Evolutionary conservation across 2,113 vertebrate species (phyloP), one percentile per base, ranked within the genome.

Genomic region (Orycteropus afer): DNA sequence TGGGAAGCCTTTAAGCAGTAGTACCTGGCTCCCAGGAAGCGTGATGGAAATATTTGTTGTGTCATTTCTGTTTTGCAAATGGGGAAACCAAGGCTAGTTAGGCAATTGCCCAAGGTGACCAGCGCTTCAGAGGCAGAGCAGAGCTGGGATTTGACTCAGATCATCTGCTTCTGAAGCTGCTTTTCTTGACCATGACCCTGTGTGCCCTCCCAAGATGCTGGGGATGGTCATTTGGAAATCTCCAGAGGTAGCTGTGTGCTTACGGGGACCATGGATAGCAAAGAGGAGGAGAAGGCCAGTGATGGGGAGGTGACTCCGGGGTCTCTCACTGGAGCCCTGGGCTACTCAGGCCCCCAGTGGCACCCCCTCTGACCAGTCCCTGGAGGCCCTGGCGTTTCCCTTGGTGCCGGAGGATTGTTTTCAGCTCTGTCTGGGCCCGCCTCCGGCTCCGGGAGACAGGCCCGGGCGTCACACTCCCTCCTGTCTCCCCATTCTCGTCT

Each of bases 381-480:
- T 1, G 83, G 97, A 96, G 96, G 89, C 89, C 80, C 79, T 3
- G 13, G 76, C 23, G 77, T 95, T 93, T 85, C 96, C 96, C 96
- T 92, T 96, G 94, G 96, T 98, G 95, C 96, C 96, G 93, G 90
- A 74, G 86, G 94, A 97, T 98, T 96, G 96, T 98, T 98, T 96
- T 96, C 89, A 23, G 93, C 95, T 79, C 51, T 45, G 90, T 82
- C 95, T 97, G 93, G 94, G 55, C n/a, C 27, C 90, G 55, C 92
- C 45, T 89, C 81, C n/a, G 96, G 87, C 97, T 95, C 93, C 85
- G 47, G 78, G 95, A 86, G 20, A 34, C 0, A 7, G 96, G 94
- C 84, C 74, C 3, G 63, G 40, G 7, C 42, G 51, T 92, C 20
- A 49, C 61, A 59, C 96, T 97, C 96, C 49, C 57, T 95, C 97